Evolutionary conservation across 2,113 vertebrate genomes (phyloP).

Genomic region (Silurus glanis): DNA sequence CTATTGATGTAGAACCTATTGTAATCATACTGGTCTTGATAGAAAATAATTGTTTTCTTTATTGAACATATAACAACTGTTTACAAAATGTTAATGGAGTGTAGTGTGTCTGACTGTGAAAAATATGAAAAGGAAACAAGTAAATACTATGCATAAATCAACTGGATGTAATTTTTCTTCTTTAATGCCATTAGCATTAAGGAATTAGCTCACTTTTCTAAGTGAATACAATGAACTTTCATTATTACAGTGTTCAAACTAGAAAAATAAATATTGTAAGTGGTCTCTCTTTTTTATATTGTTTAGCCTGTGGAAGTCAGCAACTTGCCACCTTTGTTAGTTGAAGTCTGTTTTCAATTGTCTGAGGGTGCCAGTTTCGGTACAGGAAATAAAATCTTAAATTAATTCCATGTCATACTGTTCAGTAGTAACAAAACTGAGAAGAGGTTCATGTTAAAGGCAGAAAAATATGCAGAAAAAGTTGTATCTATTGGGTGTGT

Average conservation of each 20-base stretch:
- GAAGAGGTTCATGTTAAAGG: neutral
- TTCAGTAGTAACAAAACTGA: neutral
- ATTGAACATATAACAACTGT: neutral
- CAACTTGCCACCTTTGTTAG: neutral
- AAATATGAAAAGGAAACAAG: neutral
- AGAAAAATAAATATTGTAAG: neutral
- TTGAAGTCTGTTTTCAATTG: conserved; percentile 7
- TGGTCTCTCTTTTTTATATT: neutral
- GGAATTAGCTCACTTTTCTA: neutral
- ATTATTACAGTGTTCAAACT: neutral
- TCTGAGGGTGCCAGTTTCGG: neutral
- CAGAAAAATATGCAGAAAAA: neutral
- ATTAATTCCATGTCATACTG: neutral
- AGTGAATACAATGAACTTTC: neutral
- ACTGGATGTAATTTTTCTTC: neutral
- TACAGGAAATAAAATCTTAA: neutral
- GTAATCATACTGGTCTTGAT: neutral
- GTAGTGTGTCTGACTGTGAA: neutral
- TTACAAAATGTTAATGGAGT: neutral
- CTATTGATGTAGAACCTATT: neutral
- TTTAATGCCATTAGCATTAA: neutral
- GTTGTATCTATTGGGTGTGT: neutral
- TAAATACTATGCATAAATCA: neutral
- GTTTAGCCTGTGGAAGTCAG: neutral
- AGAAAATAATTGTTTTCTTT: neutral